Evolutionary conservation across 2,888 invertebrate genomes (phyloP).

Genomic region (Toxonevra muliebris): DNA sequence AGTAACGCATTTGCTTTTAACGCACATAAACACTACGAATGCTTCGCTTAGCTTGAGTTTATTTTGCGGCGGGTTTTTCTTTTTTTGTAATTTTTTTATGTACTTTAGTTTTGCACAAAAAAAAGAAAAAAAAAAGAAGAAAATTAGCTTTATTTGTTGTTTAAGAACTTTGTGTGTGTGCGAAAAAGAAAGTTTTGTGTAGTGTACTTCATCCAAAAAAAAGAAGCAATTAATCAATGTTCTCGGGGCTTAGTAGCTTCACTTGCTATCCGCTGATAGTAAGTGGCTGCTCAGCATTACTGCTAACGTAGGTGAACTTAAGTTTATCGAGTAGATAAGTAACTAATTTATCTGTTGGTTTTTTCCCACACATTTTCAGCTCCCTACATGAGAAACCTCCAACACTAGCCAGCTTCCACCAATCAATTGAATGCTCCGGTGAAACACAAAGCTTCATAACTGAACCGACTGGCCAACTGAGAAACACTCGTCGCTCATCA

Average conservation of each 20-base stretch:
- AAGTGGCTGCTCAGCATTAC: slow-evolving; percentile 56
- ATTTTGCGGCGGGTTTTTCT: slow-evolving; percentile 32
- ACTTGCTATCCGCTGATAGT: slow-evolving; percentile 59
- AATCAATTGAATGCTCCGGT: slow-evolving; percentile 30
- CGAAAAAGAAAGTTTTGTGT: background rate
- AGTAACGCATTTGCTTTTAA: too few species aligned
- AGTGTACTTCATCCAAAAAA: too few species aligned
- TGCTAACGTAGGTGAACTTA: slow-evolving; percentile 48
- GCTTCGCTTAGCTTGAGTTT: slow-evolving; percentile 17
- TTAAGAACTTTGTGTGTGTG: slow-evolving; percentile 12
- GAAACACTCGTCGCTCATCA: slow-evolving; percentile 27
- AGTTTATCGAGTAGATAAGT: background rate
- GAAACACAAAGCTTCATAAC: slow-evolving; percentile 54
- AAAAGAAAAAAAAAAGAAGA: too few species aligned
- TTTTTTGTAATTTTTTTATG: slow-evolving; percentile 38
- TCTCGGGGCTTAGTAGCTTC: slow-evolving; percentile 58
- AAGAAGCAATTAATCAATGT: slow-evolving; percentile 39
- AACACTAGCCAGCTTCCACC: slow-evolving; percentile 48
- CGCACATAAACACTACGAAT: too few species aligned
- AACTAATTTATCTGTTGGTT: slow-evolving; percentile 3
- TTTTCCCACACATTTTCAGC: slow-evolving; percentile 41
- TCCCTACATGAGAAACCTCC: slow-evolving; percentile 58
- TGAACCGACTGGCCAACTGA: slow-evolving; percentile 46
- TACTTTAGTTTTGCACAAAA: slow-evolving; percentile 32
- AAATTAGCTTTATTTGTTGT: background rate